Evolutionary conservation across 2,888 invertebrate genomes (phyloP), one percentile per base, ranked within the genome.

Genomic region (Pyrocoelia pectoralis): DNA sequence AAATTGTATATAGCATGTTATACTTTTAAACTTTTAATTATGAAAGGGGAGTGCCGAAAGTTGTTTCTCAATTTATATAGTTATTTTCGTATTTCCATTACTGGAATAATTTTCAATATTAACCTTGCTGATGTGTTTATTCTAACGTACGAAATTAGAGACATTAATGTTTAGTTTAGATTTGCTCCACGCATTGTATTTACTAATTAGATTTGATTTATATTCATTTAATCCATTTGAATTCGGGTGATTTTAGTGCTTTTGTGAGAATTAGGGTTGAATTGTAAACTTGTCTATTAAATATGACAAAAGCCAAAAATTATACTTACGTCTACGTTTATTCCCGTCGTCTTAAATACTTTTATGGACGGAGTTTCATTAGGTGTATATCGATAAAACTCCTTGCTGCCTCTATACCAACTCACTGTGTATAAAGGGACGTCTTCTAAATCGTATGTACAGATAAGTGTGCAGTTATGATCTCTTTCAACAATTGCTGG

Each of bases 321-420:
- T 8, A 2, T 77, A 91, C 93, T 92, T 80, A 94, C 94, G 82
- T 94, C 93, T 54, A 94, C 91, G 72, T 87, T 85, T 68, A 94
- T 90, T 67, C 92, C 93, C 10, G 87, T 85, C 68, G 89, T 83
- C 53, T 87, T 86, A 80, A 94, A 94, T 60, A 88, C 87, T 80
- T 91, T 92, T 4, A 87, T 89, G 48, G 85, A 84, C 3, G 91
- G 91, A n/a, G 81, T 81, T 73, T 93, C 92, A 73, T 86, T 86
- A 0, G 94, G 94, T 9, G 91, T 89, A 77, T 87, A 94, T 69
- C 94, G 85, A 83, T 92, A 94, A 83, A 94, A 94, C 83, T 95
- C 94, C 75, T 89, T 86, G 75, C 83, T 87, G 3, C 94, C 94
- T 59, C 94, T 85, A 82, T 94, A 94, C 91, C 93, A 94, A 83